Evolutionary conservation across 1,140 invertebrate genomes (phyloP), one percentile per base, ranked within the genome.

Genomic region (Ganaspis sp.): DNA sequence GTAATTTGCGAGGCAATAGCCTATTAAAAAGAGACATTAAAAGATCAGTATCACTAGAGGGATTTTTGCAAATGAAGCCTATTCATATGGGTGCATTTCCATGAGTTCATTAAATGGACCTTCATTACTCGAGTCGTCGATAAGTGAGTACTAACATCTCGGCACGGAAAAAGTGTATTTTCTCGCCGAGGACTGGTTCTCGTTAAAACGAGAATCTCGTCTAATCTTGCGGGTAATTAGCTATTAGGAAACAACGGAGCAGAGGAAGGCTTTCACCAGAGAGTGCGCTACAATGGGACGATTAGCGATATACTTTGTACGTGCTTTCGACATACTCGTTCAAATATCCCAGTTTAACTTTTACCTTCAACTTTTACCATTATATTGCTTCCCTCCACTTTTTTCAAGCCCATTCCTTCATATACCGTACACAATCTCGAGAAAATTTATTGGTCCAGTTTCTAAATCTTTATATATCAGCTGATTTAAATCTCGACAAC

Each of bases 261-360:
- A 64, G 21, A 26, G 58, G 54, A 64, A 83, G 82, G 81, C 81
- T 83, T 83, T 83, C 82, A 81, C 82, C 74, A 23, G 72, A 11
- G 81, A 73, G 78, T 64, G 78, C 73, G 72, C 75, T 64, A 83
- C 81, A 83, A 83, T 83, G 72, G 76, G 78, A 80, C 81, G 82
- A 83, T 83, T 81, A 81, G 79, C 82, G 81, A 83, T 77, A n/a
- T n/a, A 82, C 75, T 83, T 80, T 74, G 75, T 77, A 80, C 78
- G 78, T 76, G 78, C 78, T 80, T 83, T 83, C 64, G 73, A 82
- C 71, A 78, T 74, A 34, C 75, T 78, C 79, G 79, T 80, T 82
- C 49, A 71, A 74, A 49, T 49, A 49, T 49, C 6, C 45, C 4
- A 34, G n/a, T 49, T 49, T 49, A 49, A 49, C 45, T 49, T 49